phyloP scores from a whole-genome alignment of 2,113 vertebrate genomes.

The Plestiodon gilberti region DNA sequence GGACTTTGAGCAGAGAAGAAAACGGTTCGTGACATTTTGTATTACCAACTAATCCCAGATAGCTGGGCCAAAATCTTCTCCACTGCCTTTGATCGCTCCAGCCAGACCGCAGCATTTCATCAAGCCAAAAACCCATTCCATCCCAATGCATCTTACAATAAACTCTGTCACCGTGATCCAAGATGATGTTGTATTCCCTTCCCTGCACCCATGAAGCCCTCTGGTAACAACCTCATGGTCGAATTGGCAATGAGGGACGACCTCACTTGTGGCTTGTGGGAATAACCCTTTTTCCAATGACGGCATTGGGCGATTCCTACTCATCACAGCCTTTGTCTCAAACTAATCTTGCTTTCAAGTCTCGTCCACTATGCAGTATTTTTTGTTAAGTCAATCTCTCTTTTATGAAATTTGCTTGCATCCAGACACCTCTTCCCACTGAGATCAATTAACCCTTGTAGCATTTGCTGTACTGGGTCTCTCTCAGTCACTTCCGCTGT shows the following conservation, averaged over 20 bases:
- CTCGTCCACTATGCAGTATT: neutral
- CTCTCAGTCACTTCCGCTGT: no score
- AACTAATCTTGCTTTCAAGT: neutral
- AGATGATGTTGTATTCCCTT: neutral
- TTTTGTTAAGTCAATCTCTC: neutral
- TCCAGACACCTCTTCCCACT: no score
- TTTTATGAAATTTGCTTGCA: neutral
- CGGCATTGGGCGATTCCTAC: neutral
- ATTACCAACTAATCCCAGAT: slow-evolving; percentile 17
- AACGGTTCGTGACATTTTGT: slow-evolving; percentile 34
- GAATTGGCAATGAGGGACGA: neutral
- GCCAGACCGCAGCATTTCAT: slow-evolving; percentile 46
- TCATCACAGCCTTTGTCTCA: neutral
- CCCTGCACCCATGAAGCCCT: fast-evolving
- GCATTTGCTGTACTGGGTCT: no score
- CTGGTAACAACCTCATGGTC: neutral
- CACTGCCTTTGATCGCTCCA: slow-evolving; percentile 18
- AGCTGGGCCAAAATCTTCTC: slow-evolving; percentile 6
- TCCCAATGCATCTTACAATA: neutral
- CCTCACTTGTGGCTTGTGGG: neutral
- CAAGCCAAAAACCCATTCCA: slow-evolving; percentile 13
- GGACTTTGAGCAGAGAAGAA: slow-evolving; percentile 27
- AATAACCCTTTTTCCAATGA: neutral
- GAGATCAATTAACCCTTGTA: no score
- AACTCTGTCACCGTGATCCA: neutral